Percentiles rank a stretch among this genome's conserved stretches.
Conservation (phyloP, 2,888 invertebrate species). For the Tinea pellionella region DNA sequence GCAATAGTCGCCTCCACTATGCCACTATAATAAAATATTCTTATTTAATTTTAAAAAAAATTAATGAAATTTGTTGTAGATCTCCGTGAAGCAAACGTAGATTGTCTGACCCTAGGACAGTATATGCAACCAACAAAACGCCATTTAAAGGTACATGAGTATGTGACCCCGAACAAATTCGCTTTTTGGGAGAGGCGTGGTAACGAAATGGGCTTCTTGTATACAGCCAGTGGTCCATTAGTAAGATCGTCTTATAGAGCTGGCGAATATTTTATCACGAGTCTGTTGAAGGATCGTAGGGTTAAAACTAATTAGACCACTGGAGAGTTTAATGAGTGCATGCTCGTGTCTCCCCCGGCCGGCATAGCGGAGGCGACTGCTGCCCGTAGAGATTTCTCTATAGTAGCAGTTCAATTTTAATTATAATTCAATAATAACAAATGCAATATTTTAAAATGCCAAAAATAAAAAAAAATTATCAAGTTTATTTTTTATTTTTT, state of each 20-base stretch:
- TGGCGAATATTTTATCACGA: conserved; percentile 93
- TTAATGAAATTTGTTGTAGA: conserved; percentile 60
- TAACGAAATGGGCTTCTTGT: conserved; percentile 88
- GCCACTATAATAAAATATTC: too few relatives aligned
- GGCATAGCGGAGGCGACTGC: too few relatives aligned
- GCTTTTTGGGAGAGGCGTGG: conserved; percentile 87
- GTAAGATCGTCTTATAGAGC: conserved; percentile 98
- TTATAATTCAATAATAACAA: too few relatives aligned
- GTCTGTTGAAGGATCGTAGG: conserved; percentile 76
- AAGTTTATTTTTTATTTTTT: conserved; percentile 19
- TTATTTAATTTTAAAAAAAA: not conserved
- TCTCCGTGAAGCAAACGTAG: conserved; percentile 83
- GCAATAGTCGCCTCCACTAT: too few relatives aligned
- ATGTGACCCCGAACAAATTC: conserved; percentile 95
- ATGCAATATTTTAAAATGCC: too few relatives aligned
- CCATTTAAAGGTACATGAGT: conserved; percentile 94
- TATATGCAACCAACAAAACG: conserved; percentile 99
- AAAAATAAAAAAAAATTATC: too few relatives aligned
- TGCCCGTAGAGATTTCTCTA: too few relatives aligned
- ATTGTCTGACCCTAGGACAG: conserved; percentile 96
- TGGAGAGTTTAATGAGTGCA: too few relatives aligned
- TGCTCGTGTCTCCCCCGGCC: too few relatives aligned
- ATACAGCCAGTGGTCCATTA: conserved; percentile 97
- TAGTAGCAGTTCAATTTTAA: too few relatives aligned
- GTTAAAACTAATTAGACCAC: conserved; percentile 39